Evolutionary conservation across 37 sponge, comb jelly and placozoan genomes (phyloP).

Genomic region (Bolinopsis microptera): DNA sequence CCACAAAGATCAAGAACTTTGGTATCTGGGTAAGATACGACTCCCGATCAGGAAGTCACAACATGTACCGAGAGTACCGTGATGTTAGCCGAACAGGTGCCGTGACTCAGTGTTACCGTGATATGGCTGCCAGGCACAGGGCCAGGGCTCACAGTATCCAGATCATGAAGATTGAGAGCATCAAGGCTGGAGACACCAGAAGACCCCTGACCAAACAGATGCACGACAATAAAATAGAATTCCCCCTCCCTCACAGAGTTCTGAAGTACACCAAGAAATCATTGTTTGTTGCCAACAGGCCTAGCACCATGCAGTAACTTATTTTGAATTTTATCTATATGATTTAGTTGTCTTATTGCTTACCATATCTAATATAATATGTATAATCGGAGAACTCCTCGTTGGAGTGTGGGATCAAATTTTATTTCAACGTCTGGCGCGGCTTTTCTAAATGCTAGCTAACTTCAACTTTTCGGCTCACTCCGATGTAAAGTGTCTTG

Average conservation of each 20-base stretch:
- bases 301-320: slow-evolving; percentile 81
- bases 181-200: slow-evolving; percentile 41
- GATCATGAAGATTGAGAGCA: slow-evolving; percentile 82
- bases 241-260: slow-evolving; percentile 95
- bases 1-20: slow-evolving; percentile 90
- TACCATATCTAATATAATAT: too few relatives aligned
- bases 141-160: slow-evolving; percentile 89
- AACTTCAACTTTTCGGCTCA: slow-evolving; percentile 22
- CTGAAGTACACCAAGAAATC: slow-evolving; percentile 78
- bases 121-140: slow-evolving; percentile 95
- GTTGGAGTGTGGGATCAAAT: too few relatives aligned
- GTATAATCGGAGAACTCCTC: too few relatives aligned
- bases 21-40: slow-evolving; percentile 98
- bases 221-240: slow-evolving; percentile 85
- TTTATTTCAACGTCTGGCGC: slow-evolving; percentile 27
- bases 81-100: slow-evolving; percentile 91
- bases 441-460: slow-evolving; percentile 30
- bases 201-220: slow-evolving; percentile 59
- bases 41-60: slow-evolving; percentile 96
- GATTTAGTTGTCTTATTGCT: background rate
- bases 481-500: background rate
- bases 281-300: slow-evolving; percentile 82
- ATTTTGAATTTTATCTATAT: slow-evolving; percentile 61
- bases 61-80: slow-evolving; percentile 99
- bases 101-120: slow-evolving; percentile 96